Evolutionary conservation across 2,113 vertebrate genomes (phyloP), one percentile per base, ranked within the genome.

Genomic region (Nesogale talazaci): DNA sequence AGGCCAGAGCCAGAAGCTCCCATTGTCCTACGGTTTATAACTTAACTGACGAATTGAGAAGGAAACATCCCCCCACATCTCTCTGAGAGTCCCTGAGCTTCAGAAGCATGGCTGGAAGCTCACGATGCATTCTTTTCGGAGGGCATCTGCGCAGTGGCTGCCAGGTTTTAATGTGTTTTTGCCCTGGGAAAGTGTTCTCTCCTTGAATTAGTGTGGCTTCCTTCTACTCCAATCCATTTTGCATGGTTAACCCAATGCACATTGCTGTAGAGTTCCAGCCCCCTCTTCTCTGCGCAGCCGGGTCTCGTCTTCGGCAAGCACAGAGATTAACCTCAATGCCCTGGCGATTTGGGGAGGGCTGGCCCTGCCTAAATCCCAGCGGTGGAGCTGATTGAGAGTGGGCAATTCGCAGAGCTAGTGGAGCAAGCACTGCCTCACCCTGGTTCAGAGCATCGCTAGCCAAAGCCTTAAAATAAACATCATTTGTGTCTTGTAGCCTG

Each of bases 221-320:
- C 98, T 98, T 98, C 97, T 89, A 92, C 93, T 89, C 92, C 97
- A 98, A 99, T 99, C 98, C 97, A 99, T 99, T 99, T 94, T 98
- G 97, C 97, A 98, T 98, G 98, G 97, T 97, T 94, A 82, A 97
- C 96, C 95, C 94, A 81, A 70, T 93, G 95, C 90, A 95, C 96
- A 90, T 94, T 95, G 95, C 97, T 96, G 98, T 94, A 82, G 97
- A 75, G 83, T 96, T 83, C 93, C 83, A 91, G 70, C 82, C 94
- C 93, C 79, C 81, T 29, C 29, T 76, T 25, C 22, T 16, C 42
- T 46, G 42, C 14, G 78, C 90, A 36, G 42, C 75, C 29, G 63
- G 46, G 27, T 85, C 79, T 89, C 67, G 38, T 89, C 36, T 70
- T 86, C 92, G 75, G 34, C 46, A 76, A 95, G 94, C 75, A 27